Evolutionary conservation across 23 tunicate species (phyloP), one percentile per base, ranked within the genome.

Genomic region (Oikopleura vanhoeffeni): DNA sequence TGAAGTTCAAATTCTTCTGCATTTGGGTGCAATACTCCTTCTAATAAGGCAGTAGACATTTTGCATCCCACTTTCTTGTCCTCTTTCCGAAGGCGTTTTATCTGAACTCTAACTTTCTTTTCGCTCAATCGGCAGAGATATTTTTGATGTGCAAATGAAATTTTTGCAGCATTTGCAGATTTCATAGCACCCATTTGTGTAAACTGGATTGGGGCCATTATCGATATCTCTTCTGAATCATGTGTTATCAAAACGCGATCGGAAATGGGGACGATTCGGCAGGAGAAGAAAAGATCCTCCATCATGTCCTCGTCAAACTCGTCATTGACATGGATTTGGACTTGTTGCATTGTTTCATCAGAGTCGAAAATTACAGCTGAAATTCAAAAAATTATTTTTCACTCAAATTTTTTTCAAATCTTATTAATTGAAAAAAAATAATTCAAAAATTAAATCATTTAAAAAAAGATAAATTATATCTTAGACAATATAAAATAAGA

Each of bases 331-430:
- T 13, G 32, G 32, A 71, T 71, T 30, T 71, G 27, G 34, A 71
- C 79, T 32, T 71, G 79, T 30, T 71, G 34, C 3, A 24, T 33
- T 13, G 79, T 71, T 30, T 71, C 79, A 30, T 71, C 32, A 32
- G 79, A 2, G 35, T 71, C 79, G 35, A 71, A 71, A 30, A 71
- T 71, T 2, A 71, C 79, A 2, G 79, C 79, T n/a, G n/a, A n/a
- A n/a, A n/a, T n/a, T n/a, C n/a, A n/a, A n/a, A n/a, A n/a, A n/a
- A n/a, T n/a, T n/a, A n/a, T n/a, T n/a, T n/a, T n/a, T n/a, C n/a
- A n/a, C n/a, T n/a, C n/a, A n/a, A n/a, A n/a, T n/a, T n/a, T n/a
- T n/a, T n/a, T n/a, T n/a, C n/a, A n/a, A n/a, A n/a, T n/a, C n/a
- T n/a, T n/a, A n/a, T n/a, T n/a, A n/a, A n/a, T n/a, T n/a, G n/a